phyloP scores from a whole-genome alignment of 2,888 invertebrate genomes.

The Coleophora flavipennella region DNA sequence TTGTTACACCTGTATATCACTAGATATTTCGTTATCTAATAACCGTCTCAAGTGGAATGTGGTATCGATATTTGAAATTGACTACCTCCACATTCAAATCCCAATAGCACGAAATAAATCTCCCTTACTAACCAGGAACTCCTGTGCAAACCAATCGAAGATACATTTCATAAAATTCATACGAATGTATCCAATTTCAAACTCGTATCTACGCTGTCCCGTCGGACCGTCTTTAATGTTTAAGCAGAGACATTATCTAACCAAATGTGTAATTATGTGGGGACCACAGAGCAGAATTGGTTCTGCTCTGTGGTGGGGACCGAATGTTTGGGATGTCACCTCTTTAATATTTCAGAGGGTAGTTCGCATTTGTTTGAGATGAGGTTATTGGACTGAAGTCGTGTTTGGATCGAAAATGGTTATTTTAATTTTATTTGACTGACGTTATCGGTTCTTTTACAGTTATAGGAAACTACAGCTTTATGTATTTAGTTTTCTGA shows the following conservation, averaged over 20 bases:
- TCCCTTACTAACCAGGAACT: neutral
- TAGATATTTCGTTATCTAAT: no score
- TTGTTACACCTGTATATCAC: no score
- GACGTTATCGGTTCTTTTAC: no score
- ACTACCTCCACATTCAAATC: no score
- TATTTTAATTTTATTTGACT: neutral
- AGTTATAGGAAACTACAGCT: no score
- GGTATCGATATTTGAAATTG: no score
- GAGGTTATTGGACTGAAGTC: neutral
- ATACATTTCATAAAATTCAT: constrained; percentile 30
- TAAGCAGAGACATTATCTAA: constrained; percentile 41
- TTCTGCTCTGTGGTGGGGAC: no score
- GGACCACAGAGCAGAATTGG: no score
- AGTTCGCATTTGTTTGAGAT: neutral
- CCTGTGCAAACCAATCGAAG: constrained; percentile 9
- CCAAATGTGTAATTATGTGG: constrained; percentile 38
- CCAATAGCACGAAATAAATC: no score
- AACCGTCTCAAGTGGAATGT: no score
- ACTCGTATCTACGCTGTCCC: constrained; percentile 26
- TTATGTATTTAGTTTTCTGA: no score
- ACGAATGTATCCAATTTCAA: constrained; percentile 35
- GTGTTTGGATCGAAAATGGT: neutral
- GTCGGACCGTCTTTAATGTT: constrained; percentile 39
- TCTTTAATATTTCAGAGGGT: constrained; percentile 19
- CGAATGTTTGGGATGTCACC: constrained; percentile 28